These are phyloP conservation scores for Nipponia nippon DNA, from an alignment of 2,113 vertebrate genomes.

Conservation along the genomic window DNA sequence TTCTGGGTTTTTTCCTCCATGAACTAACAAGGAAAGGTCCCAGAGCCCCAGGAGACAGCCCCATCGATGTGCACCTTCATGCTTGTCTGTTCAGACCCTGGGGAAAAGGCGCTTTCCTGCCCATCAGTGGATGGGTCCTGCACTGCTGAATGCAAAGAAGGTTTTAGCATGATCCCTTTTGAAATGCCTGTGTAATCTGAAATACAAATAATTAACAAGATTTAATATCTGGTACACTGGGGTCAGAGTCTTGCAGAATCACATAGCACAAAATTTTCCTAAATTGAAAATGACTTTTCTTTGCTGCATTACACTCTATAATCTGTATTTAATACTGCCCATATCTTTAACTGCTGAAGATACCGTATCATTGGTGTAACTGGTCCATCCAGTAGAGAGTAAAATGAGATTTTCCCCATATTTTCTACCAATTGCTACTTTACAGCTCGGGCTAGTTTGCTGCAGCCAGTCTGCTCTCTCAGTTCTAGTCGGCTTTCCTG, in stretches of 20 bases:
- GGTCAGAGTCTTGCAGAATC: background rate
- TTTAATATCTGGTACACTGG: background rate
- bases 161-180: background rate
- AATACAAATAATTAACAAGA: background rate
- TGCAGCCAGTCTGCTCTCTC: background rate
- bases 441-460: background rate
- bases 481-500: background rate
- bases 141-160: background rate
- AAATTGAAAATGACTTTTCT: background rate
- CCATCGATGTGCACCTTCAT: background rate
- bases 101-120: background rate
- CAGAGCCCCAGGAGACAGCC: too few species aligned
- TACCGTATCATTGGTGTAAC: background rate
- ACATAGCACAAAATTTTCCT: background rate
- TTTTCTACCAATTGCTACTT: background rate
- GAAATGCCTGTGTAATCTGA: background rate
- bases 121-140: background rate
- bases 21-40: background rate
- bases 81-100: accelerated
- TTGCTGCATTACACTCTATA: background rate
- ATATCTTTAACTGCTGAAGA: background rate
- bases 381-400: background rate
- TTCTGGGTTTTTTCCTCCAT: background rate
- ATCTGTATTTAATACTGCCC: background rate
- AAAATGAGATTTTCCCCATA: background rate